Percentiles rank a stretch among this genome's conserved stretches.
These are phyloP conservation scores for Athalia rosae DNA, from an alignment of 2,888 invertebrate genomes.

Conservation along the genomic window DNA sequence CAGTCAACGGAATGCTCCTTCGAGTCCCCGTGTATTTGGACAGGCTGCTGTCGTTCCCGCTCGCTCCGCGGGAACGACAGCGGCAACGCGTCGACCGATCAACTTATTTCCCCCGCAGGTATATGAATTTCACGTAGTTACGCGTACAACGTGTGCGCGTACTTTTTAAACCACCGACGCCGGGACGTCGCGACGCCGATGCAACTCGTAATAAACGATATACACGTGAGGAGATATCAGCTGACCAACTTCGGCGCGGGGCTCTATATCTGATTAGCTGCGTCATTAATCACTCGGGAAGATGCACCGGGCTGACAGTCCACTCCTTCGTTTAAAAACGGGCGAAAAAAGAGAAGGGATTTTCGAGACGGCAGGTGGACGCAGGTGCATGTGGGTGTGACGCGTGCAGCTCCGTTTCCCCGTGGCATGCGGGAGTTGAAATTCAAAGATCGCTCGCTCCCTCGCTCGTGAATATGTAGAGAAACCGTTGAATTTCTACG, in stretches of 20 bases:
- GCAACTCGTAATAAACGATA: not conserved
- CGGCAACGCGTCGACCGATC: too few relatives aligned
- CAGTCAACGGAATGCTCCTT: slow-evolving; percentile 55
- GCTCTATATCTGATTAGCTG: slow-evolving; percentile 39
- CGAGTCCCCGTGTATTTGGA: slow-evolving; percentile 67
- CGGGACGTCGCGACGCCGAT: slow-evolving; percentile 6
- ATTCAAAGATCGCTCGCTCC: too few relatives aligned
- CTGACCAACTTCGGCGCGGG: slow-evolving; percentile 25
- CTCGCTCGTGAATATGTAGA: too few relatives aligned
- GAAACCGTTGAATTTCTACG: slow-evolving; percentile 40
- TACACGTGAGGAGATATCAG: not conserved
- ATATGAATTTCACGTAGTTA: slow-evolving; percentile 14
- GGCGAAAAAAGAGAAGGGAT: slow-evolving; percentile 11
- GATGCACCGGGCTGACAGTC: slow-evolving; percentile 33
- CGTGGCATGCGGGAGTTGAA: too few relatives aligned
- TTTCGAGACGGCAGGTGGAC: too few relatives aligned
- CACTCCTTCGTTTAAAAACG: slow-evolving; percentile 10
- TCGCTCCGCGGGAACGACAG: too few relatives aligned
- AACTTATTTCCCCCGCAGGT: slow-evolving; percentile 25
- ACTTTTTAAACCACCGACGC: not conserved
- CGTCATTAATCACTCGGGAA: slow-evolving; percentile 39
- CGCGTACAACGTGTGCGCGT: not conserved
- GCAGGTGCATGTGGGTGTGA: too few relatives aligned
- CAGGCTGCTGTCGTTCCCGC: slow-evolving; percentile 62
- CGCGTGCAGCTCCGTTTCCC: slow-evolving; percentile 20